Conservation (phyloP, 2,888 invertebrate genomes). For the Liodrosophila aerea region DNA sequence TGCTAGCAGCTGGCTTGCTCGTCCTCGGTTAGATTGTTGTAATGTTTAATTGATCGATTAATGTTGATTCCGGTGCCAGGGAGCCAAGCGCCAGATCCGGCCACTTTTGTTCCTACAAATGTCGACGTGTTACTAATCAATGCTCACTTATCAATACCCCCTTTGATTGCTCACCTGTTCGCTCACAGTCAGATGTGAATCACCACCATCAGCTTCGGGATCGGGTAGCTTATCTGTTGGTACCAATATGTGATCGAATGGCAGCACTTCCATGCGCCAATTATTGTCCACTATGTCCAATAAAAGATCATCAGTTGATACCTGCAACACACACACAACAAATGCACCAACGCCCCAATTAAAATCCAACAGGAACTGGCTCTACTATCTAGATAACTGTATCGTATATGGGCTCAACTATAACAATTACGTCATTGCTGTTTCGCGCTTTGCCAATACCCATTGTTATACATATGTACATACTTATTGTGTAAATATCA, state of each 20-base stretch:
- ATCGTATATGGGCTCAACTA: neutral
- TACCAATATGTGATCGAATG: conserved; percentile 92
- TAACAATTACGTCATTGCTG: conserved; percentile 54
- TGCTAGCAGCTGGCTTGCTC: conserved; percentile 27
- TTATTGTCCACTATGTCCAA: conserved; percentile 87
- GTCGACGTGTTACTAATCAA: neutral
- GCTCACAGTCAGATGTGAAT: conserved; percentile 93
- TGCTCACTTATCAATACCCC: neutral
- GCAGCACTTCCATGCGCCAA: conserved; percentile 93
- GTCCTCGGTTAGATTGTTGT: conserved; percentile 77
- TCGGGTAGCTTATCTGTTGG: conserved; percentile 95
- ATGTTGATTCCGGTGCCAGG: conserved; percentile 80
- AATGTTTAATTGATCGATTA: conserved; percentile 81
- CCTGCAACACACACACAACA: conserved; percentile 36
- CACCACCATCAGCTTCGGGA: conserved; percentile 95
- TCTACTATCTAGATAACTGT: conserved; percentile 20
- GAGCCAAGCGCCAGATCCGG: conserved; percentile 85
- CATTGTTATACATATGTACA: conserved; percentile 19
- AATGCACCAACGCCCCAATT: conserved; percentile 47
- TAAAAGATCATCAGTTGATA: conserved; percentile 81
- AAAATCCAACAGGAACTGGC: conserved; percentile 8
- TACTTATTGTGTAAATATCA: conserved; percentile 37
- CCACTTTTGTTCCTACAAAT: conserved; percentile 86
- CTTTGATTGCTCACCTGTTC: conserved; percentile 88
- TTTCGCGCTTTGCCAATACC: conserved; percentile 11